Conservation (phyloP, 2,113 vertebrate species). For the Xerus inauris region DNA sequence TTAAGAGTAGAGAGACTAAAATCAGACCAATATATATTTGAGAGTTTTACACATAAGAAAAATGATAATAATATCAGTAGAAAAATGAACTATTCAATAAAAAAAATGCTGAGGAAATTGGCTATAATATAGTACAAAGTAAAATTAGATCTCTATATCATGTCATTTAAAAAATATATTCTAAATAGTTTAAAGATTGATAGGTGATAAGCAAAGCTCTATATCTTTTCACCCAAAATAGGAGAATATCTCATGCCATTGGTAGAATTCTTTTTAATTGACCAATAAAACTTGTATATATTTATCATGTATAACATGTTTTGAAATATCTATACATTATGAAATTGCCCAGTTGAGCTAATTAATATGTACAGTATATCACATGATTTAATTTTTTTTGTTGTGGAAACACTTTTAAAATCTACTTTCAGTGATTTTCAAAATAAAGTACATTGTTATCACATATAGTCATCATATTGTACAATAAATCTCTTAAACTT, state of each 20-base stretch:
- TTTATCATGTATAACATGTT: background rate
- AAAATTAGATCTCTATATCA: background rate
- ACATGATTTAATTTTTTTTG: background rate
- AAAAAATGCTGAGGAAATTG: background rate
- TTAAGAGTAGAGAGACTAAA: constrained; percentile 30
- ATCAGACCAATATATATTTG: background rate
- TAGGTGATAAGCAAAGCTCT: background rate
- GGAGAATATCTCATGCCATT: background rate
- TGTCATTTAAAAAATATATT: background rate
- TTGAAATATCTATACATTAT: background rate
- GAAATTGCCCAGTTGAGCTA: background rate
- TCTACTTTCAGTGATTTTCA: background rate
- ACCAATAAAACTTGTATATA: background rate
- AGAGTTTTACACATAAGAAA: background rate
- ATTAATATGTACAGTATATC: background rate
- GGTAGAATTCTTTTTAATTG: background rate
- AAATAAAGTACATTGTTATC: background rate
- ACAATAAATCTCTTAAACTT: background rate
- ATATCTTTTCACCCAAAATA: background rate
- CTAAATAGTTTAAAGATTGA: background rate
- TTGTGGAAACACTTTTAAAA: background rate
- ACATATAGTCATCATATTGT: background rate
- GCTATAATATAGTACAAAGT: background rate
- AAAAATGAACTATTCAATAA: constrained; percentile 5
- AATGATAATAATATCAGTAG: background rate